Conservation (phyloP, 2,888 invertebrate species). For the Eledone cirrhosa region DNA sequence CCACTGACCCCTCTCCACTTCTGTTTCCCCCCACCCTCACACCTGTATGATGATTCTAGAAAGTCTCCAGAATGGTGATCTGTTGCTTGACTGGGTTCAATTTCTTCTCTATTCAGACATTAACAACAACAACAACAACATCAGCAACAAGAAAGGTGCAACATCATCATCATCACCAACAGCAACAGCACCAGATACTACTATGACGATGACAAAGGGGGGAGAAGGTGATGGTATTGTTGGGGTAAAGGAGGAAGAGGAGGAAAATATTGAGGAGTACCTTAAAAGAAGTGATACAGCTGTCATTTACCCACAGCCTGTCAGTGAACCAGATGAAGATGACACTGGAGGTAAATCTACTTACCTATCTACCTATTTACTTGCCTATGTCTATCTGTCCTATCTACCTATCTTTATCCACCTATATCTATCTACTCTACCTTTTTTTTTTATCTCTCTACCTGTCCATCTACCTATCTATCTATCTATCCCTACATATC, state of each 20-base stretch:
- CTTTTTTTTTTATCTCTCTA: too few relatives aligned
- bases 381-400: too few relatives aligned
- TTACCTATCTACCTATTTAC: too few relatives aligned
- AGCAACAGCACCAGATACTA: neutral
- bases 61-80: neutral
- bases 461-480: too few relatives aligned
- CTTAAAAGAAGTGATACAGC: conserved; percentile 70
- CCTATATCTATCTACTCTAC: too few relatives aligned
- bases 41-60: neutral
- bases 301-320: conserved; percentile 70
- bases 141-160: conserved; percentile 5
- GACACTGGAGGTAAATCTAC: neutral
- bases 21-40: too few relatives aligned
- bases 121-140: neutral
- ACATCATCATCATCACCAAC: neutral
- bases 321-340: conserved; percentile 59
- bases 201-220: neutral
- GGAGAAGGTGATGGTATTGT: neutral
- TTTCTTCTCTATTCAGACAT: conserved; percentile 19
- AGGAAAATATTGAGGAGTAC: conserved; percentile 68
- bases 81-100: conserved; percentile 8
- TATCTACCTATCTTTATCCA: too few relatives aligned
- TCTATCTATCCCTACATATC: too few relatives aligned
- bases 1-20: too few relatives aligned
- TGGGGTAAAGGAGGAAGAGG: conserved; percentile 18